Percentiles rank a stretch among this genome's conserved stretches.
These are phyloP conservation scores for Lordiphosa fenestrarum DNA, from an alignment of 2,888 invertebrate species.

Conservation along the genomic window DNA sequence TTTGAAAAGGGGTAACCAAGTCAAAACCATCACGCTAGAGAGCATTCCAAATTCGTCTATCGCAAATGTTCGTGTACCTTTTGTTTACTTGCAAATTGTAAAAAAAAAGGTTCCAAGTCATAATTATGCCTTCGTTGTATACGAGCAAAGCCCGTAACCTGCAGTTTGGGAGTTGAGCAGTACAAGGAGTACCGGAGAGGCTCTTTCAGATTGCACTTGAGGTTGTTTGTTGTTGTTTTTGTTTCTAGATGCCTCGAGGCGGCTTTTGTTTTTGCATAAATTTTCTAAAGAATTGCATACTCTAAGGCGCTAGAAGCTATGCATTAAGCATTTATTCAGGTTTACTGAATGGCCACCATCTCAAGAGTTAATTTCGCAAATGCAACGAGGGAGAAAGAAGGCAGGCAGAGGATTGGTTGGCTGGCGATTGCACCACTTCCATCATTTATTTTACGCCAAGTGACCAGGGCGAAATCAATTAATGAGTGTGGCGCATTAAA, in stretches of 20 bases:
- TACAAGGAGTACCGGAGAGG: slow-evolving; percentile 19
- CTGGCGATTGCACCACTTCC: neutral
- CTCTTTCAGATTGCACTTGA: slow-evolving; percentile 50
- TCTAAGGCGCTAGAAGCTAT: slow-evolving; percentile 30
- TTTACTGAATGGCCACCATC: slow-evolving; percentile 34
- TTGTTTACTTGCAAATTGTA: slow-evolving; percentile 13
- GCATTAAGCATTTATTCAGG: slow-evolving; percentile 53
- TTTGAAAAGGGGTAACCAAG: too few relatives aligned
- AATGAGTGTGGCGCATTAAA: slow-evolving; percentile 36
- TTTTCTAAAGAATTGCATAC: slow-evolving; percentile 44
- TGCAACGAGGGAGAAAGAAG: slow-evolving; percentile 30
- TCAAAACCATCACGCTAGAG: too few relatives aligned
- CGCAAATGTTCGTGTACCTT: neutral
- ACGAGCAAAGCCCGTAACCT: slow-evolving; percentile 41
- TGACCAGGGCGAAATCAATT: slow-evolving; percentile 59
- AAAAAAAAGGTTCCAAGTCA: slow-evolving; percentile 20
- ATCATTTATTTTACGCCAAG: slow-evolving; percentile 35
- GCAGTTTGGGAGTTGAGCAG: slow-evolving; percentile 44
- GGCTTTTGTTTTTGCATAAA: slow-evolving; percentile 46
- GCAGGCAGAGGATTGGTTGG: slow-evolving; percentile 8
- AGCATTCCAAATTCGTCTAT: slow-evolving; percentile 1
- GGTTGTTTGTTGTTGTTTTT: slow-evolving; percentile 22
- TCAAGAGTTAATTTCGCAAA: slow-evolving; percentile 55
- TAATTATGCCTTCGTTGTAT: slow-evolving; percentile 49
- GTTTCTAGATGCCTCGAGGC: slow-evolving; percentile 17